Evolutionary conservation across 1,140 invertebrate species (phyloP).

Genomic region (Diprion similis): DNA sequence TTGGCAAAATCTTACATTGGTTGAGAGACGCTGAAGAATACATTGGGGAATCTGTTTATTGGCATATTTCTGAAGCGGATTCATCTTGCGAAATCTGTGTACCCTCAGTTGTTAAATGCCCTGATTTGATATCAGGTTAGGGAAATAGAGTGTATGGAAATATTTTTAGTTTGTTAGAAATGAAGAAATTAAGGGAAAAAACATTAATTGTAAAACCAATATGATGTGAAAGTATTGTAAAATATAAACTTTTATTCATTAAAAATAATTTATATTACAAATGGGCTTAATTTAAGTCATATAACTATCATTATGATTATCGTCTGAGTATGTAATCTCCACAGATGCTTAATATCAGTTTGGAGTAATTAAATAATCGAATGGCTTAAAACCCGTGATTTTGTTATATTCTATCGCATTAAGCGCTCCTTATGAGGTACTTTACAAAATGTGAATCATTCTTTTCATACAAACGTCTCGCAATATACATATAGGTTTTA

Average conservation of each 20-base stretch:
- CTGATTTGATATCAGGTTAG: too few species aligned
- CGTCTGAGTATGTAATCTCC: too few species aligned
- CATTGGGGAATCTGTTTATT: too few species aligned
- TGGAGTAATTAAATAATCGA: not conserved
- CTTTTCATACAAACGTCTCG: not conserved
- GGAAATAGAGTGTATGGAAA: not conserved
- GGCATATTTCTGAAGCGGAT: too few species aligned
- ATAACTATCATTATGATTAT: not conserved
- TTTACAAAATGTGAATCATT: too few species aligned
- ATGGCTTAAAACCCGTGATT: not conserved
- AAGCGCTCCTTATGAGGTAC: not conserved
- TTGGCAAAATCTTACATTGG: too few species aligned
- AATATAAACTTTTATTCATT: conserved; percentile 39
- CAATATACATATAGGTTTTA: not conserved
- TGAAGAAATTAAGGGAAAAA: not conserved
- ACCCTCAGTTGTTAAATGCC: too few species aligned
- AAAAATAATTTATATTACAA: conserved; percentile 41
- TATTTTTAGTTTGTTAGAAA: not conserved
- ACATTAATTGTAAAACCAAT: not conserved
- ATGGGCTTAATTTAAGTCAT: not conserved
- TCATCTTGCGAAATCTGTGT: too few species aligned
- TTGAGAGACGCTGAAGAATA: too few species aligned
- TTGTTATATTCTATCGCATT: not conserved
- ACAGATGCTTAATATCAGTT: not conserved
- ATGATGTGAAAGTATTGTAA: conserved; percentile 27